These are phyloP conservation scores for Caenorhabditis auriculariae DNA, from an alignment of 2,888 invertebrate genomes.

Conservation along the genomic window DNA sequence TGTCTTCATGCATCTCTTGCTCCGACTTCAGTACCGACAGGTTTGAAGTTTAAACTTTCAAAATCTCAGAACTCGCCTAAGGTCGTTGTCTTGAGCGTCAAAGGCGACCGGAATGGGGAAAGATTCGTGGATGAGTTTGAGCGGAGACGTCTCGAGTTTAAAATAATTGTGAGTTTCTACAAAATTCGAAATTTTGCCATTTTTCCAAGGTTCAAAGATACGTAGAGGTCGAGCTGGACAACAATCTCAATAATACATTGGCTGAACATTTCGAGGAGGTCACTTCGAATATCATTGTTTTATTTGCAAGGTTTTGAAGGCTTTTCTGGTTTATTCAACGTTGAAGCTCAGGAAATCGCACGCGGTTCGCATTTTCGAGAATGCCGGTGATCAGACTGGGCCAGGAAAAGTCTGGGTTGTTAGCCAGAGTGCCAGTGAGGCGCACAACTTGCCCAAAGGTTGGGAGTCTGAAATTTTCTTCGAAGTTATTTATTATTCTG, in stretches of 20 bases:
- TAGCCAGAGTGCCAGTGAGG: conserved; percentile 52
- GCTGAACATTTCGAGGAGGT: conserved; percentile 50
- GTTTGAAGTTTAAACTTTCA: conserved; percentile 5
- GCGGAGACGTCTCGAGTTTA: conserved; percentile 27
- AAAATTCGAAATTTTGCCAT: not conserved
- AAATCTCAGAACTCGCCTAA: conserved; percentile 5
- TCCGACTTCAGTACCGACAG: conserved; percentile 81
- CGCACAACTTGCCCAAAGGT: conserved; percentile 51
- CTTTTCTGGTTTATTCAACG: not conserved
- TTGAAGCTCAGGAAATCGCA: conserved; percentile 33
- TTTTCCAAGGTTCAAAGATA: conserved; percentile 51
- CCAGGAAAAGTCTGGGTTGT: conserved; percentile 56
- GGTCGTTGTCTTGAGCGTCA: conserved; percentile 50
- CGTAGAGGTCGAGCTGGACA: conserved; percentile 43
- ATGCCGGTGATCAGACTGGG: conserved; percentile 26
- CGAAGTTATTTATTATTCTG: too few relatives aligned
- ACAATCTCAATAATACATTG: conserved; percentile 28
- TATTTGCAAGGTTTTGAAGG: conserved; percentile 42
- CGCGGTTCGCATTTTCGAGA: conserved; percentile 46
- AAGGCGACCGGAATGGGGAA: conserved; percentile 49
- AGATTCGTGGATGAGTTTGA: conserved; percentile 49
- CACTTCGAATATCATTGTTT: conserved; percentile 57
- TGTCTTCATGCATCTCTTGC: conserved; percentile 91
- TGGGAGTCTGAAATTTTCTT: not conserved
- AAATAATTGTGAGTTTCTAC: conserved; percentile 28